These are phyloP conservation scores for Microcebus griseorufus DNA, from an alignment of 2,113 vertebrate genomes.

Conservation along the genomic window DNA sequence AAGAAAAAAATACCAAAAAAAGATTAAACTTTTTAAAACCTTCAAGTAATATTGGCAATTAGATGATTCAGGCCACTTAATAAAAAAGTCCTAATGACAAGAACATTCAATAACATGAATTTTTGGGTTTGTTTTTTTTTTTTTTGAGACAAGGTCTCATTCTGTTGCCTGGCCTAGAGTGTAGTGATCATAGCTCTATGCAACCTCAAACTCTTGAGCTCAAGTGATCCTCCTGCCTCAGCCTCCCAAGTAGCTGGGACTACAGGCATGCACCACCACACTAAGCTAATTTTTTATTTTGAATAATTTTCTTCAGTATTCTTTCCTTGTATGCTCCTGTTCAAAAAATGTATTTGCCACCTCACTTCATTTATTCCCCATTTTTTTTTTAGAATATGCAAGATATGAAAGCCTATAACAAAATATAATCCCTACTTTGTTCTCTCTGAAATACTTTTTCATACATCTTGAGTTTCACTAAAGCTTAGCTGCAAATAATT, in stretches of 20 bases:
- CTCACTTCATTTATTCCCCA: background rate
- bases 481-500: background rate
- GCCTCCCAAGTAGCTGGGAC: too few relatives aligned
- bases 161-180: too few relatives aligned
- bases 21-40: background rate
- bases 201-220: too few relatives aligned
- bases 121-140: too few relatives aligned
- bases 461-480: background rate
- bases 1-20: background rate
- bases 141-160: too few relatives aligned
- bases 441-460: slow-evolving; percentile 2
- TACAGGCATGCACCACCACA: too few relatives aligned
- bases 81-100: background rate
- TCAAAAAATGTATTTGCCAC: background rate
- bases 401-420: background rate
- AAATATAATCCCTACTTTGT: background rate
- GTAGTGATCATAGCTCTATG: too few relatives aligned
- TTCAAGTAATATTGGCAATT: background rate
- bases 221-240: too few relatives aligned
- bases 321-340: background rate
- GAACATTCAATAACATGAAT: background rate
- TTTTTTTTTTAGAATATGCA: background rate
- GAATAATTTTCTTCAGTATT: background rate
- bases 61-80: background rate
- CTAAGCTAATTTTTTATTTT: too few relatives aligned